Evolutionary conservation across 2,888 invertebrate genomes (phyloP).

Genomic region (Hipparchia semele): DNA sequence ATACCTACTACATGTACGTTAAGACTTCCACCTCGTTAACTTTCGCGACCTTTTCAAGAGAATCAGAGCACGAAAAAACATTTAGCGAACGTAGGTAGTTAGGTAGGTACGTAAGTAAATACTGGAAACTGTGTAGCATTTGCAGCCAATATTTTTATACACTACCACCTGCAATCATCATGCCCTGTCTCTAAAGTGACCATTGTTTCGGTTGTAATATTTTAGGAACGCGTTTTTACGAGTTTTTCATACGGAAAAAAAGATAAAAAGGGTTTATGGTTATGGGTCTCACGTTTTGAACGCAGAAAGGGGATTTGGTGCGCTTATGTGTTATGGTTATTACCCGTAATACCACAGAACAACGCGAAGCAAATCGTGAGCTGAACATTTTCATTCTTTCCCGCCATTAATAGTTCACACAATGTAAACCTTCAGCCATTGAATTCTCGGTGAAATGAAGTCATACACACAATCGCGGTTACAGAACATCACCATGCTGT

Average conservation of each 20-base stretch:
- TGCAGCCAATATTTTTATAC: too few relatives aligned
- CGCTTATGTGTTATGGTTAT: slow-evolving; percentile 3
- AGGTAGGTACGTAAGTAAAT: slow-evolving; percentile 5
- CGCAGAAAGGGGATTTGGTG: not conserved
- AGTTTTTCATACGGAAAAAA: not conserved
- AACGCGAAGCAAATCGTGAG: not conserved
- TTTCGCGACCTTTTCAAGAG: slow-evolving; percentile 31
- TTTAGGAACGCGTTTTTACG: not conserved
- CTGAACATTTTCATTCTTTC: not conserved
- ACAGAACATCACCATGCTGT: not conserved
- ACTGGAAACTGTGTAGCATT: too few relatives aligned
- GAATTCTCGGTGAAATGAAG: slow-evolving; percentile 9
- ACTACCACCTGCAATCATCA: too few relatives aligned
- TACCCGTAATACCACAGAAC: too few relatives aligned
- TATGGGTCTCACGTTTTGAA: not conserved
- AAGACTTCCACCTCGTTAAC: not conserved
- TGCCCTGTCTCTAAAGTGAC: not conserved
- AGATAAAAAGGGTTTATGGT: slow-evolving; percentile 1
- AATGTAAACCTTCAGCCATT: slow-evolving; percentile 7
- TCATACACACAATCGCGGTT: slow-evolving; percentile 6
- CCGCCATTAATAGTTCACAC: not conserved
- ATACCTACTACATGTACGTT: not conserved
- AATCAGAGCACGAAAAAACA: slow-evolving; percentile 38
- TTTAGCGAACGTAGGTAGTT: slow-evolving; percentile 19
- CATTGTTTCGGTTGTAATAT: not conserved